Base-by-base conservation (phyloP, 1,140 invertebrate species). In the Rhagoletis pomonella region DNA sequence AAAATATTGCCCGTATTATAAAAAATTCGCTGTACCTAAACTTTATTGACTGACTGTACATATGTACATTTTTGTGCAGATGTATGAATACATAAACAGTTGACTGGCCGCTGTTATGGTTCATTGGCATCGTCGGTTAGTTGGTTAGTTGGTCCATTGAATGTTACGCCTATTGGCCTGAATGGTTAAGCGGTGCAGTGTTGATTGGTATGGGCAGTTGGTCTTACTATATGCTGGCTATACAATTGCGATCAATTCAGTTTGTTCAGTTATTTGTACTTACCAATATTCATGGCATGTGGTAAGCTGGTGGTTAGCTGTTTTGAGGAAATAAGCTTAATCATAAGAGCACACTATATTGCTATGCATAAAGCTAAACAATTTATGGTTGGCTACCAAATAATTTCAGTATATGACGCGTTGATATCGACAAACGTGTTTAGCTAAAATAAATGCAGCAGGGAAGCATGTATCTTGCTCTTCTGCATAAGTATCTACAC, bases 311-410 rank as follows among this genome's bases (percentile, higher is more conserved):
- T 77, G 9, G 69, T 55, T 55, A 55, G 47, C 3, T 7, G n/a
- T 77, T 0, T 29, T 19, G n/a, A 42, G 73, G 50, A 81, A 81
- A 55, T 55, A 17, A 47, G 3, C 50, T 86, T n/a, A 67, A 55
- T 67, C 59, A 67, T 42, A 87, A 17, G 39, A n/a, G n/a, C 7
- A 81, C 39, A 42, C 59, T 39, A 64, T 5, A 85, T 64, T 12
- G 44, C 44, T 1, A 29, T 29, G 29, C 29, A 50, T 44, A 64
- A 64, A 81, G 60, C 39, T 87, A 47, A 85, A 69, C 77, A 87
- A 85, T 85, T 87, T 86, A 69, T 86, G 47, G n/a, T 67, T 67
- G 85, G 44, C 85, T 50, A 62, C 60, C 62, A 86, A 42, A 62
- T 65, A 47, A 50, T 81, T 55, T 29, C 47, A 81, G 19, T 17